Percentiles rank a stretch among this genome's conserved stretches.
phyloP scores from a whole-genome alignment of 2,113 vertebrate species.

The Tetrax tetrax region DNA sequence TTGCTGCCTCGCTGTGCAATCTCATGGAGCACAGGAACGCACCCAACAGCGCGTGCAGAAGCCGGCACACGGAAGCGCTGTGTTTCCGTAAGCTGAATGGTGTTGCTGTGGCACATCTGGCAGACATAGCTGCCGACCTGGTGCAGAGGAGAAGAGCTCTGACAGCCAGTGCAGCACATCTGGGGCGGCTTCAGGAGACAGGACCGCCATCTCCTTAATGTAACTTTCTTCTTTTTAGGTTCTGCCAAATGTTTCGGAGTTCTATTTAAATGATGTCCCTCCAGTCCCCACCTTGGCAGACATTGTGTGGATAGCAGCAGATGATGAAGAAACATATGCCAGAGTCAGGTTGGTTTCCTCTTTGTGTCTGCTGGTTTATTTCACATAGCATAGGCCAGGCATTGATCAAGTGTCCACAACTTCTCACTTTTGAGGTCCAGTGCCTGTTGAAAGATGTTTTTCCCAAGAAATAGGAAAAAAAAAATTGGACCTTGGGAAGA shows the following conservation, averaged over 20 bases:
- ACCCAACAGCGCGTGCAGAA: neutral
- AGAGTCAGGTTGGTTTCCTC: constrained; percentile 85
- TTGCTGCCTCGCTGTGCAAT: neutral
- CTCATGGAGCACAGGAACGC: neutral
- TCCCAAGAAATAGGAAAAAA: neutral
- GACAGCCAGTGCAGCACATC: rapidly evolving
- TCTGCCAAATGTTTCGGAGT: constrained; percentile 83
- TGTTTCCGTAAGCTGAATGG: rapidly evolving
- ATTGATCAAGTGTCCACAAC: rapidly evolving
- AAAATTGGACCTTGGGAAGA: neutral
- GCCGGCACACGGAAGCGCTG: neutral
- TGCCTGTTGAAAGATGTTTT: neutral
- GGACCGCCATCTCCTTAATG: rapidly evolving
- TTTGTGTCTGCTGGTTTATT: neutral
- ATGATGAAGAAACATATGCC: constrained; percentile 96
- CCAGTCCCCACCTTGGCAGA: constrained; percentile 94
- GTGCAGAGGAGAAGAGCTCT: neutral
- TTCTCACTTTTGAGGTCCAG: neutral
- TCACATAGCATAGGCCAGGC: neutral
- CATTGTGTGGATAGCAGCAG: constrained; percentile 96
- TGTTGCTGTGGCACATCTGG: neutral
- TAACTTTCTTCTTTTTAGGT: constrained; percentile 70
- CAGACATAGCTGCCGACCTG: neutral
- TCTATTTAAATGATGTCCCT: constrained; percentile 83
- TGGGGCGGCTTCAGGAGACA: neutral